Evolutionary conservation across 2,797 vertebrate genomes (phyloP).

Genomic region (Allobates femoralis): DNA sequence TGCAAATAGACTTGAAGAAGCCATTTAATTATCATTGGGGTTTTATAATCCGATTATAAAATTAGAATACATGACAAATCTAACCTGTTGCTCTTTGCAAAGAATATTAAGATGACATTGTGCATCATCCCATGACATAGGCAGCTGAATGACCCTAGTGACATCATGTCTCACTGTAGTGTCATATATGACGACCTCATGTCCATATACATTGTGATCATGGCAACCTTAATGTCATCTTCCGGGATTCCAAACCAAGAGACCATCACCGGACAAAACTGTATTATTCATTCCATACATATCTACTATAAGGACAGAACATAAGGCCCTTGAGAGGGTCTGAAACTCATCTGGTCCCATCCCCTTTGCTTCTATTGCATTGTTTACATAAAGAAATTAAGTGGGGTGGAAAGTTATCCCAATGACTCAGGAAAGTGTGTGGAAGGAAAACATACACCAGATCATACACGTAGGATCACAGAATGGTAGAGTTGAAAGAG

Average conservation of each 20-base stretch:
- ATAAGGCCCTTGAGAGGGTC: not conserved
- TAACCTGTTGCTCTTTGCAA: not conserved
- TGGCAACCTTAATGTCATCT: not conserved
- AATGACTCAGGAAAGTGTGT: not conserved
- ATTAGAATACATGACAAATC: not conserved
- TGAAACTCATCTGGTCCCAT: not conserved
- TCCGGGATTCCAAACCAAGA: not conserved
- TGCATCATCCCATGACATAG: not conserved
- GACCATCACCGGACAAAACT: not conserved
- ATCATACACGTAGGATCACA: too few species aligned
- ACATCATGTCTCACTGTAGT: not conserved
- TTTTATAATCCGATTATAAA: not conserved
- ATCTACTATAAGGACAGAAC: not conserved
- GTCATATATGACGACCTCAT: not conserved
- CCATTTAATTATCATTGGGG: not conserved
- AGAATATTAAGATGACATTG: too few species aligned
- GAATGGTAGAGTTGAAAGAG: too few species aligned
- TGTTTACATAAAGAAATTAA: not conserved
- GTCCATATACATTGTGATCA: too few species aligned
- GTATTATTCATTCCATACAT: not conserved
- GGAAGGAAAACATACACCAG: not conserved
- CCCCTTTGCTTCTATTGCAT: not conserved
- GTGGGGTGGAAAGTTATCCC: not conserved
- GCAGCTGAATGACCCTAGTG: not conserved
- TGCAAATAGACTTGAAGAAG: not conserved